Evolutionary conservation across 2,888 invertebrate species (phyloP).

Genomic region (Dendrolimus houi): DNA sequence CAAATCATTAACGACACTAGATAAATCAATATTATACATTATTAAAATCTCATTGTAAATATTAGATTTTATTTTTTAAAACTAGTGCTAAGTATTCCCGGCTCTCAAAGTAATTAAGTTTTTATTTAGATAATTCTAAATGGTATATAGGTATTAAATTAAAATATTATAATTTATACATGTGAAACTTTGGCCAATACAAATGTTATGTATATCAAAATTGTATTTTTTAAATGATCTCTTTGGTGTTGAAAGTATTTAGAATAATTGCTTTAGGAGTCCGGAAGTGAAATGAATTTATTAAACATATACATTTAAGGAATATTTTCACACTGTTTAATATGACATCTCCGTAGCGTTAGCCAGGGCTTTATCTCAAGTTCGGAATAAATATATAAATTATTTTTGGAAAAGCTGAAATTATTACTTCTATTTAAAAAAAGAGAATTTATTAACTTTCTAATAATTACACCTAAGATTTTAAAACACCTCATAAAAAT

Average conservation of each 20-base stretch:
- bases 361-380: too few species aligned
- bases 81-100: slow-evolving; percentile 67
- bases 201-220: slow-evolving; percentile 68
- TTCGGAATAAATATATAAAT: too few species aligned
- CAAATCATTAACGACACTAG: slow-evolving; percentile 70
- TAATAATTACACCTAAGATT: too few species aligned
- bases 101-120: slow-evolving; percentile 75
- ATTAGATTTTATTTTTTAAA: slow-evolving; percentile 48
- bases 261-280: slow-evolving; percentile 73
- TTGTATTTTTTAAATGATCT: slow-evolving; percentile 75
- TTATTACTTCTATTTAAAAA: too few species aligned
- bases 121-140: slow-evolving; percentile 58
- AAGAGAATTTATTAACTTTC: too few species aligned
- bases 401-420: too few species aligned
- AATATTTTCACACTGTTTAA: slow-evolving; percentile 74
- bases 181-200: slow-evolving; percentile 67
- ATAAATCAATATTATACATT: slow-evolving; percentile 59
- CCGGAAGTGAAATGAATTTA: slow-evolving; percentile 73
- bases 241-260: slow-evolving; percentile 63
- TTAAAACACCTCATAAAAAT: too few species aligned
- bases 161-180: slow-evolving; percentile 54
- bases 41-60: slow-evolving; percentile 72
- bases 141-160: slow-evolving; percentile 32
- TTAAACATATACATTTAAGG: slow-evolving; percentile 64
- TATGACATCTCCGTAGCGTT: slow-evolving; percentile 41